Conservation (phyloP, 2,888 invertebrate genomes). For the Arenicola marina region DNA sequence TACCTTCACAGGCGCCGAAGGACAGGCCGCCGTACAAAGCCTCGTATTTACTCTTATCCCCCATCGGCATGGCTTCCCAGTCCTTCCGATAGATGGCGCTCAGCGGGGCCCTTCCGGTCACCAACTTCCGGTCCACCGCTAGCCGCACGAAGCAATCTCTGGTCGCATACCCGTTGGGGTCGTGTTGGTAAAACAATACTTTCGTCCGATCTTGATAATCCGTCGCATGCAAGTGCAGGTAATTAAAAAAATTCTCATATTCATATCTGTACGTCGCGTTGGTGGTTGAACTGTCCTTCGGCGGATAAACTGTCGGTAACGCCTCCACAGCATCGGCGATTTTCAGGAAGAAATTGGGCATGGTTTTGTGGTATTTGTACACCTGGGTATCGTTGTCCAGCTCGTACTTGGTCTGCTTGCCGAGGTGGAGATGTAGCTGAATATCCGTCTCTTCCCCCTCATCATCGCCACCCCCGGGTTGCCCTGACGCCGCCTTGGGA, state of each 20-base stretch:
- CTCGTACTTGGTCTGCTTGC: slow-evolving; percentile 10
- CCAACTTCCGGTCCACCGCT: not conserved
- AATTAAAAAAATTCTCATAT: not conserved
- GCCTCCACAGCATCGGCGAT: not conserved
- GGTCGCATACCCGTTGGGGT: slow-evolving; percentile 1
- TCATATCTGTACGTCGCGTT: not conserved
- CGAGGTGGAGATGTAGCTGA: slow-evolving; percentile 3
- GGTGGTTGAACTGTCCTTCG: too few relatives aligned
- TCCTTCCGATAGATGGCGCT: slow-evolving; percentile 2
- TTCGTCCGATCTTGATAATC: not conserved
- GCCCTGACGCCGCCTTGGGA: not conserved
- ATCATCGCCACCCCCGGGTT: not conserved
- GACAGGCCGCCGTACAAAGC: slow-evolving; percentile 12
- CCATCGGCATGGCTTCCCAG: slow-evolving; percentile 9
- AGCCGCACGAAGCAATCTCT: slow-evolving; percentile 11
- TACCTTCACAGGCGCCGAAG: slow-evolving; percentile 17
- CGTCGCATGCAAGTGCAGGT: not conserved
- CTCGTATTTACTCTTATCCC: slow-evolving; percentile 5
- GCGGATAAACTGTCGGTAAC: too few relatives aligned
- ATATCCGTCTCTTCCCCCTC: slow-evolving; percentile 6
- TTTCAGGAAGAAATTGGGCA: slow-evolving; percentile 14
- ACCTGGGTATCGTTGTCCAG: slow-evolving; percentile 3
- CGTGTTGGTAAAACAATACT: slow-evolving; percentile 15
- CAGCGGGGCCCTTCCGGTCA: not conserved
- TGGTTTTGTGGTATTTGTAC: slow-evolving; percentile 13